These are phyloP conservation scores for Thripadectes ignobilis DNA, from an alignment of 2,797 vertebrate species.

Conservation along the genomic window DNA sequence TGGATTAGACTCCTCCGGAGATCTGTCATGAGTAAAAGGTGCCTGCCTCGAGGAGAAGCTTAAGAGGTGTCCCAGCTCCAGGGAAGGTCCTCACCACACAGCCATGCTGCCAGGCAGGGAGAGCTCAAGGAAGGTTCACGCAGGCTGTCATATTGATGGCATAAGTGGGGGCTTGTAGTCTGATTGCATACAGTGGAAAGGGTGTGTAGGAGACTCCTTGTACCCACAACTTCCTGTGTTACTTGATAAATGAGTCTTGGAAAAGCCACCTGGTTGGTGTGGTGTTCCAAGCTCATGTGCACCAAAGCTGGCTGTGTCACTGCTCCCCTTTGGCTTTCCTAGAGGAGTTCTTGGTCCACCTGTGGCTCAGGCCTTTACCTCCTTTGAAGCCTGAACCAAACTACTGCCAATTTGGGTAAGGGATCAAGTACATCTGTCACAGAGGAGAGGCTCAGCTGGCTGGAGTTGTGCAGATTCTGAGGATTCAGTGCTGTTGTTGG, in stretches of 20 bases:
- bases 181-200: not conserved
- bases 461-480: not conserved
- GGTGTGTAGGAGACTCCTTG: not conserved
- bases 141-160: fast-evolving
- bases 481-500: not conserved
- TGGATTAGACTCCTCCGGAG: fast-evolving
- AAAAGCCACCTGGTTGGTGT: not conserved
- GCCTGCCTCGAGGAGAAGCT: not conserved
- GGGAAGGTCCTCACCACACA: not conserved
- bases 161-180: not conserved
- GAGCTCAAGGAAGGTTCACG: not conserved
- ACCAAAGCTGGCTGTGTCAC: not conserved
- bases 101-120: fast-evolving
- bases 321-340: not conserved
- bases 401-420: not conserved
- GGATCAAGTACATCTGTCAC: not conserved
- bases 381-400: not conserved
- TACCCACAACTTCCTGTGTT: not conserved
- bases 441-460: not conserved
- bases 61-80: not conserved
- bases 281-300: not conserved
- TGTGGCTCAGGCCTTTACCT: not conserved
- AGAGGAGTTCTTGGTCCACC: not conserved
- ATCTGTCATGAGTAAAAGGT: not conserved
- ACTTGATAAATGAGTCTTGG: not conserved